A percentile compares a stretch with the other conserved stretches of the same genome.
Conservation (phyloP, 1,140 invertebrate genomes). For the Trissolcus basalis region DNA sequence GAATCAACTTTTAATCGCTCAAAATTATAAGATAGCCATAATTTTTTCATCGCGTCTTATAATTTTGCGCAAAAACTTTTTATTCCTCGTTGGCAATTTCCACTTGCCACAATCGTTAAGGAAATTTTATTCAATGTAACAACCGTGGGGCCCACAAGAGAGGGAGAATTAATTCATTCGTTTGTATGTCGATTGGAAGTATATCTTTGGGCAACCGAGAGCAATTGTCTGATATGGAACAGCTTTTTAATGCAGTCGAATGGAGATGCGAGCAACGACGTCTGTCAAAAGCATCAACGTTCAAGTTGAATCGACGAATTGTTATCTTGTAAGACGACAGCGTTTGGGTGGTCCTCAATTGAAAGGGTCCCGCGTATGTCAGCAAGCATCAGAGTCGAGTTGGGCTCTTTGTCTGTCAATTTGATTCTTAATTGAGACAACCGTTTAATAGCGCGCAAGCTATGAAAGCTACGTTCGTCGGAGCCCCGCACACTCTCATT, state of each 20-base stretch:
- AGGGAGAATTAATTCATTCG: background rate
- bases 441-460: slow-evolving; percentile 62
- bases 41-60: too few species aligned
- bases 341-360: slow-evolving; percentile 72
- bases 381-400: slow-evolving; percentile 69
- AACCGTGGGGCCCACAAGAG: too few species aligned
- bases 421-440: slow-evolving; percentile 70
- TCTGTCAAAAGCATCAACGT: slow-evolving; percentile 45
- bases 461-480: slow-evolving; percentile 37
- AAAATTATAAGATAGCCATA: too few species aligned
- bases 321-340: slow-evolving; percentile 52
- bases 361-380: slow-evolving; percentile 67
- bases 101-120: too few species aligned
- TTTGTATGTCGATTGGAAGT: background rate
- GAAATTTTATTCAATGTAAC: too few species aligned
- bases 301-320: slow-evolving; percentile 55
- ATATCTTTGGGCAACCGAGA: slow-evolving; percentile 5
- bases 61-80: too few species aligned
- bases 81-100: too few species aligned
- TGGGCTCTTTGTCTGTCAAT: slow-evolving; percentile 71
- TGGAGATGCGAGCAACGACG: slow-evolving; percentile 45
- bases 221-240: slow-evolving; percentile 32
- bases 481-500: slow-evolving; percentile 55
- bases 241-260: slow-evolving; percentile 39
- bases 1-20: too few species aligned